Percentiles rank a stretch among this genome's conserved stretches.
These are phyloP conservation scores for Psilopsiagon aurifrons DNA, from an alignment of 2,113 vertebrate genomes.

Conservation along the genomic window DNA sequence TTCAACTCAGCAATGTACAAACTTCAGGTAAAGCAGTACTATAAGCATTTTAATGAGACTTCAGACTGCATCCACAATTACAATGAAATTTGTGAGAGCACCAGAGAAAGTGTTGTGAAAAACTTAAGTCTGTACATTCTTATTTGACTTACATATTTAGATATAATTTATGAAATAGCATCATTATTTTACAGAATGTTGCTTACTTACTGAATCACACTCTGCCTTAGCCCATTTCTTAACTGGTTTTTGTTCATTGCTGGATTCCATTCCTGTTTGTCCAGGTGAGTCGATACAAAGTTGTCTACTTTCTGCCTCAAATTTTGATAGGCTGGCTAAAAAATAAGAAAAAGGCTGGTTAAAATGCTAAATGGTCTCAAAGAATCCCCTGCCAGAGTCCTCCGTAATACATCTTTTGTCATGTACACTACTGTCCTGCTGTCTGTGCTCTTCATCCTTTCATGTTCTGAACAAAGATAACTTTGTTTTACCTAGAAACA, in stretches of 20 bases:
- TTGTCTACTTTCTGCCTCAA: slow-evolving; percentile 96
- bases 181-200: background rate
- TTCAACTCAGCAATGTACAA: background rate
- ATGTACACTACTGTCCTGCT: background rate
- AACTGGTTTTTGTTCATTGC: slow-evolving; percentile 97
- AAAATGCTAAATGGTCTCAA: background rate
- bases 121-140: background rate
- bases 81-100: background rate
- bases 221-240: slow-evolving; percentile 90
- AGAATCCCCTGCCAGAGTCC: background rate
- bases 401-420: background rate
- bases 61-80: background rate
- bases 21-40: background rate
- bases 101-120: background rate
- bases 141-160: background rate
- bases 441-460: background rate
- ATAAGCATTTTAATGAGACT: background rate
- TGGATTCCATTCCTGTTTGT: slow-evolving; percentile 94
- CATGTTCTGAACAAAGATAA: background rate
- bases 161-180: background rate
- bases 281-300: slow-evolving; percentile 92
- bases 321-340: slow-evolving; percentile 94
- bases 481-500: background rate
- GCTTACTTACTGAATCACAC: slow-evolving; percentile 90
- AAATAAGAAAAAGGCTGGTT: background rate